phyloP scores from a whole-genome alignment of 2,113 vertebrate genomes.

The Accipiter virgatus region DNA sequence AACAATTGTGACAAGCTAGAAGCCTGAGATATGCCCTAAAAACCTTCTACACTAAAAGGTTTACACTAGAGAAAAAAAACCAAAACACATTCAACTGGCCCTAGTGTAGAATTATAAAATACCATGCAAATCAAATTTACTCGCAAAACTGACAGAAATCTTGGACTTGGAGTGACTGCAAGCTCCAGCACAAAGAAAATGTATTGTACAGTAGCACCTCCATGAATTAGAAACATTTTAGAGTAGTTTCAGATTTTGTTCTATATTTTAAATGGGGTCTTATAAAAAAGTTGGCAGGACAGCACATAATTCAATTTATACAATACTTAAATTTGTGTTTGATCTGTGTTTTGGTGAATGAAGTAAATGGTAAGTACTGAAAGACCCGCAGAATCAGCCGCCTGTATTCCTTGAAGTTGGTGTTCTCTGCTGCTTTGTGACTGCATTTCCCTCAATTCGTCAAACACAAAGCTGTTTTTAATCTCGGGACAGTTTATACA shows the following conservation, averaged over 20 bases:
- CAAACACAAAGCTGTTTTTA: background rate
- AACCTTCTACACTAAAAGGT: background rate
- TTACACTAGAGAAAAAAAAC: background rate
- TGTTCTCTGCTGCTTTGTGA: background rate
- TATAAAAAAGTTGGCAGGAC: background rate
- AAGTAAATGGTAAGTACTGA: rapidly evolving
- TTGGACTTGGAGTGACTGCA: rapidly evolving
- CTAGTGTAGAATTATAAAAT: background rate
- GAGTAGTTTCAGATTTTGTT: background rate
- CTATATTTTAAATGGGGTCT: background rate
- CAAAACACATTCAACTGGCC: background rate
- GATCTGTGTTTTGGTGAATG: background rate
- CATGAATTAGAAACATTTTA: background rate
- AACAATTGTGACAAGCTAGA: background rate
- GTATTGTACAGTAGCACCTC: background rate
- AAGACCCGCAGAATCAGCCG: rapidly evolving
- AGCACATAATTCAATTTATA: background rate
- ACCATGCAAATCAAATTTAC: background rate
- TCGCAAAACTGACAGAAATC: background rate
- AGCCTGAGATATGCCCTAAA: background rate
- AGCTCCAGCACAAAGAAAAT: background rate
- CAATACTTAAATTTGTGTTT: background rate
- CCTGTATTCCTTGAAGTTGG: background rate
- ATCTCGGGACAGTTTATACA: background rate
- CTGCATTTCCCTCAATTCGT: background rate